These are phyloP conservation scores for Rynchops niger DNA, from an alignment of 2,113 vertebrate genomes.

Conservation along the genomic window DNA sequence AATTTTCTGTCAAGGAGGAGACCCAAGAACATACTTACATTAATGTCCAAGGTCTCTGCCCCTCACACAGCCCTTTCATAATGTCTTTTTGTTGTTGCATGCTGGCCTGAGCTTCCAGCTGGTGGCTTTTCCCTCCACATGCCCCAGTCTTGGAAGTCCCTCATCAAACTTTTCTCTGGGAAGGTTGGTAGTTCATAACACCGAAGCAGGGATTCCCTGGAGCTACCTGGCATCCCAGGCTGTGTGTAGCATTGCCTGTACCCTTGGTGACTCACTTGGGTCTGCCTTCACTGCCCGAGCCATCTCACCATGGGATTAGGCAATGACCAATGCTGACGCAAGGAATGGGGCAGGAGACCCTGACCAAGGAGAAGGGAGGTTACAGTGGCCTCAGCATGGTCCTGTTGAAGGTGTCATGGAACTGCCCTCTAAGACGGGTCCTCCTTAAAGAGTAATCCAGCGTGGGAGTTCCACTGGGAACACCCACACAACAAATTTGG, in stretches of 20 bases:
- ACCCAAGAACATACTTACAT: background rate
- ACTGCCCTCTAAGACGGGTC: background rate
- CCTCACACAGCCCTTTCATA: background rate
- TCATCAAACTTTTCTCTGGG: background rate
- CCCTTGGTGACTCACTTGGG: fast-evolving
- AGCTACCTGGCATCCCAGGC: background rate
- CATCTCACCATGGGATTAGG: background rate
- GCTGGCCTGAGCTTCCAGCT: background rate
- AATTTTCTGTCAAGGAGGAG: background rate
- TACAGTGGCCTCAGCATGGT: background rate
- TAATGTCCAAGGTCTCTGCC: background rate
- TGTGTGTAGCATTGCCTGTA: background rate
- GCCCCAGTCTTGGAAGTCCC: background rate
- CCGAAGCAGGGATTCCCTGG: background rate
- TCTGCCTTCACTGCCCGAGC: background rate
- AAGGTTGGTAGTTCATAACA: background rate
- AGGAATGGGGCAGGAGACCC: background rate
- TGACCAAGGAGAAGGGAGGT: background rate
- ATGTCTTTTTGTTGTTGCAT: background rate
- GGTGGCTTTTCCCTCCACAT: background rate
- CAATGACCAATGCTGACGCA: background rate
- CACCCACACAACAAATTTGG: background rate
- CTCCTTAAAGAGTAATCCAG: background rate
- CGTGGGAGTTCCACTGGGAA: background rate
- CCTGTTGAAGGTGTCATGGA: background rate